These are phyloP conservation scores for Polydrusus tereticollis DNA, from an alignment of 2,888 invertebrate species.

Conservation along the genomic window DNA sequence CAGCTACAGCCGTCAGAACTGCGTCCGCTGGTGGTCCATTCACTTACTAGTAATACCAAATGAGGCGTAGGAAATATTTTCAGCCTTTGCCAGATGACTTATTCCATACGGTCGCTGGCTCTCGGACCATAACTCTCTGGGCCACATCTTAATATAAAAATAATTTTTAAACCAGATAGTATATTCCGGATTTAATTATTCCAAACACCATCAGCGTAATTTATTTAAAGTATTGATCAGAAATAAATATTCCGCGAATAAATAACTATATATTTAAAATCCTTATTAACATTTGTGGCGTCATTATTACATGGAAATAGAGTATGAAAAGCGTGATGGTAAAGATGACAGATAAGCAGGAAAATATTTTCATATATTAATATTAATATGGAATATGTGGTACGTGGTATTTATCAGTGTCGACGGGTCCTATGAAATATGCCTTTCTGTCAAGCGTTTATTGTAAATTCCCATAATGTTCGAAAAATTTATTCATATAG, in stretches of 20 bases:
- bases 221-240: background rate
- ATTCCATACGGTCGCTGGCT: no score
- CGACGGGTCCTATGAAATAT: slow-evolving; percentile 53
- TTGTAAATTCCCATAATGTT: slow-evolving; percentile 31
- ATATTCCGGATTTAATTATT: no score
- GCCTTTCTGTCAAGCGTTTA: slow-evolving; percentile 24
- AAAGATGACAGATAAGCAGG: slow-evolving; percentile 46
- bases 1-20: no score
- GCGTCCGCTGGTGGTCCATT: no score
- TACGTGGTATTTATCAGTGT: slow-evolving; percentile 49
- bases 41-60: no score
- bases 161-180: no score
- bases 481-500: slow-evolving; percentile 28
- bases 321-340: slow-evolving; percentile 19
- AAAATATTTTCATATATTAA: slow-evolving; percentile 55
- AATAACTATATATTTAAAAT: background rate
- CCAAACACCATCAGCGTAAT: no score
- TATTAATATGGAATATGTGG: slow-evolving; percentile 53
- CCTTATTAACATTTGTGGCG: slow-evolving; percentile 27
- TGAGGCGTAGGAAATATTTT: no score
- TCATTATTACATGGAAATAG: slow-evolving; percentile 23
- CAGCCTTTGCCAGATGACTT: no score
- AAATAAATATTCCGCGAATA: background rate
- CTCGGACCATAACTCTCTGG: no score
- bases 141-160: no score